A percentile compares a stretch with the other conserved stretches of the same genome.
Evolutionary conservation across 2,888 invertebrate species (phyloP).

Genomic region (Reticulitermes lucifugus): DNA sequence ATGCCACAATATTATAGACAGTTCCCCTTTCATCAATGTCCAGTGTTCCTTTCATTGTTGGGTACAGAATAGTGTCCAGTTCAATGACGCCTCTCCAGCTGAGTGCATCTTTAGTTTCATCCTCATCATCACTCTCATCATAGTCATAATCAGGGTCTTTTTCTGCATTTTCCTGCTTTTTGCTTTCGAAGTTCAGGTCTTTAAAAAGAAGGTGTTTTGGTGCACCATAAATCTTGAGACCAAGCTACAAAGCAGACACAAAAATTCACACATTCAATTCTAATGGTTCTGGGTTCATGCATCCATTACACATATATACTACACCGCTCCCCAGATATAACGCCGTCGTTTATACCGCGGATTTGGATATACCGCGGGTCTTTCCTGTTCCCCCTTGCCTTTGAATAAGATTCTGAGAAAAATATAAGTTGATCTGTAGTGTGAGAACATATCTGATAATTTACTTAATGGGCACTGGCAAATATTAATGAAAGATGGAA

Average conservation of each 20-base stretch:
- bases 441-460: too few species aligned
- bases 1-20: slow-evolving; percentile 64
- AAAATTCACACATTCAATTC: background rate
- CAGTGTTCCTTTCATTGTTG: slow-evolving; percentile 68
- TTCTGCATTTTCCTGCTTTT: slow-evolving; percentile 52
- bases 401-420: too few species aligned
- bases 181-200: slow-evolving; percentile 34
- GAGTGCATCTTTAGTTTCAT: slow-evolving; percentile 65
- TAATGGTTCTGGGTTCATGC: too few species aligned
- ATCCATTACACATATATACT: too few species aligned
- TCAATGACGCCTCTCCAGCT: slow-evolving; percentile 69
- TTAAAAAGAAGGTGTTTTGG: slow-evolving; percentile 36
- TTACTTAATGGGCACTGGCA: too few species aligned
- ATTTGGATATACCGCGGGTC: too few species aligned
- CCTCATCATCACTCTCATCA: slow-evolving; percentile 61
- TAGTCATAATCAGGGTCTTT: background rate
- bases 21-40: slow-evolving; percentile 69
- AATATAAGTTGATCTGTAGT: too few species aligned
- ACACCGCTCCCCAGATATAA: too few species aligned
- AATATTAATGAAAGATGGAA: too few species aligned
- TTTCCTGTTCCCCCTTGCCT: too few species aligned
- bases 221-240: slow-evolving; percentile 60
- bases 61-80: slow-evolving; percentile 69
- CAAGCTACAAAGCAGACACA: slow-evolving; percentile 59
- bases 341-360: too few species aligned